phyloP scores from a whole-genome alignment of 2,888 invertebrate genomes.

The Rhaphigaster nebulosa region DNA sequence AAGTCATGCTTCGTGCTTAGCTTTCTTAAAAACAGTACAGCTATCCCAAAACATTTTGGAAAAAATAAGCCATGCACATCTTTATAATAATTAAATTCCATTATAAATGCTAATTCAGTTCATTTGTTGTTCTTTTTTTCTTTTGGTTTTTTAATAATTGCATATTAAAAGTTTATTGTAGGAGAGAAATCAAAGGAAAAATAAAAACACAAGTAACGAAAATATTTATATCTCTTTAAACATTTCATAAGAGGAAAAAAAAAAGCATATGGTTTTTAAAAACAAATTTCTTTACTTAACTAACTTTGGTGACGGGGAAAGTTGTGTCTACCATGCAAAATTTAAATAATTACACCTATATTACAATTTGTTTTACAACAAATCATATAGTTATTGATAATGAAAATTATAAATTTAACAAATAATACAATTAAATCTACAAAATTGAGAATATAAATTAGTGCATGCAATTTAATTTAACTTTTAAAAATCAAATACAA shows the following conservation, averaged over 20 bases:
- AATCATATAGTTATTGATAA: slow-evolving; percentile 12
- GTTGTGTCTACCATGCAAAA: slow-evolving; percentile 40
- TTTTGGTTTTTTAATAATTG: neutral
- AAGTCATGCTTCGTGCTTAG: slow-evolving; percentile 46
- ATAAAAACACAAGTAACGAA: slow-evolving; percentile 49
- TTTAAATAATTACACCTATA: slow-evolving; percentile 29
- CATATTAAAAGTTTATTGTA: neutral
- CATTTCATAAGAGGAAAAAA: slow-evolving; percentile 23
- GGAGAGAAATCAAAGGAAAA: slow-evolving; percentile 7
- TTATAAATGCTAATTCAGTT: neutral
- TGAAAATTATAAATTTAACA: slow-evolving; percentile 31
- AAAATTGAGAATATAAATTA: slow-evolving; percentile 43
- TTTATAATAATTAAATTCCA: neutral
- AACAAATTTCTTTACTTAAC: slow-evolving; percentile 27
- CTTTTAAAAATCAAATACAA: slow-evolving; percentile 36
- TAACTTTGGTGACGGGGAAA: slow-evolving; percentile 41
- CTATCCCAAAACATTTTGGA: neutral
- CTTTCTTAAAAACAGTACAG: neutral
- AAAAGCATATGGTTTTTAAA: neutral
- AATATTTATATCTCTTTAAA: slow-evolving; percentile 44
- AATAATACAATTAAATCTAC: slow-evolving; percentile 18
- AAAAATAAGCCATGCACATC: slow-evolving; percentile 37
- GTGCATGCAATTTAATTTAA: slow-evolving; percentile 39
- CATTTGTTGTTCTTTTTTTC: neutral
- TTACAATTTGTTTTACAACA: slow-evolving; percentile 43